Conservation (phyloP, 92 coral and sea anemone genomes). For the Anthopleura xanthogrammica region DNA sequence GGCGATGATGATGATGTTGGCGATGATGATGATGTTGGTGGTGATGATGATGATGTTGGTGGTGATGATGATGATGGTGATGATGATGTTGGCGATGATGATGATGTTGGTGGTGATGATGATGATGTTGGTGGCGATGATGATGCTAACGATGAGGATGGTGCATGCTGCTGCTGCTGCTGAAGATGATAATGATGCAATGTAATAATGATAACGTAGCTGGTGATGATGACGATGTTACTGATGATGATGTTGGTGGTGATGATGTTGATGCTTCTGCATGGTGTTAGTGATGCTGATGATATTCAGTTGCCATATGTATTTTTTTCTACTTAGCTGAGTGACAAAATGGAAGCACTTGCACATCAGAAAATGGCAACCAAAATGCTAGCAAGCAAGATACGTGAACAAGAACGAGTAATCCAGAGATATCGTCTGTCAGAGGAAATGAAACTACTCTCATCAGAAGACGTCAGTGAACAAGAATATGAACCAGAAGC, state of each 20-base stretch:
- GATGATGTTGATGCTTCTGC: background rate
- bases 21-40: background rate
- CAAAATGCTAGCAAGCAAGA: constrained; percentile 76
- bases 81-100: too few species aligned
- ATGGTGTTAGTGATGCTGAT: background rate
- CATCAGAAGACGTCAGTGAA: background rate
- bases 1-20: background rate
- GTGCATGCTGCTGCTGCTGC: background rate
- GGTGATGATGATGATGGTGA: too few species aligned
- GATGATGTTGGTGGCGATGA: background rate
- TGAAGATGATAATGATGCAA: background rate
- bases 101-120: background rate
- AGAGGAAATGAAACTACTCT: background rate
- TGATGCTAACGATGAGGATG: background rate
- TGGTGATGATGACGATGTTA: background rate
- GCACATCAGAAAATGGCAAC: constrained; percentile 86
- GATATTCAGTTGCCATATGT: background rate
- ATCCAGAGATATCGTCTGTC: constrained; percentile 19
- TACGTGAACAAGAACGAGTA: constrained; percentile 63
- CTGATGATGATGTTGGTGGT: background rate
- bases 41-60: too few species aligned
- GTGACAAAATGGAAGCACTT: constrained; percentile 82
- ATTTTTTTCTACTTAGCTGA: constrained; percentile 42
- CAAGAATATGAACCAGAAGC: constrained; percentile 35
- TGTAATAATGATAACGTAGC: background rate